Evolutionary conservation across 2,888 invertebrate species (phyloP).

Genomic region (Blastobasis lacticolella): DNA sequence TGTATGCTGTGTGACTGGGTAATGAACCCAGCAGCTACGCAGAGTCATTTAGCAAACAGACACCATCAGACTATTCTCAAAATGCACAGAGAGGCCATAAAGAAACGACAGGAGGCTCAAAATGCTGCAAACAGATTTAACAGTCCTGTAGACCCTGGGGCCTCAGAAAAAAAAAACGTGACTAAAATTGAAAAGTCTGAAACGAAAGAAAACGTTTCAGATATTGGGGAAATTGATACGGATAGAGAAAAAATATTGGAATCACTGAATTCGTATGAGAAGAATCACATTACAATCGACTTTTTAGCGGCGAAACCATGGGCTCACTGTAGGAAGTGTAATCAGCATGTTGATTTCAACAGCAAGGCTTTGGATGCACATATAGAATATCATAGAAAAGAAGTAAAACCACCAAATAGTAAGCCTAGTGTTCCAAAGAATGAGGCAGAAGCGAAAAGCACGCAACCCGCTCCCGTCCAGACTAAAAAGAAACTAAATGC

Average conservation of each 20-base stretch:
- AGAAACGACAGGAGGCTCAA: not conserved
- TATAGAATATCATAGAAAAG: constrained; percentile 21
- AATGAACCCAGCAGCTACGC: constrained; percentile 4
- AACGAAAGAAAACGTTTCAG: not conserved
- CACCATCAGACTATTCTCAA: constrained; percentile 25
- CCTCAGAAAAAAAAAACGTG: constrained; percentile 3
- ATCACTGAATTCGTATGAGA: constrained; percentile 20
- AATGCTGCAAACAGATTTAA: not conserved
- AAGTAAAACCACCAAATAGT: not conserved
- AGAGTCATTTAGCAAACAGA: constrained; percentile 13
- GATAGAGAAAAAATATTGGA: constrained; percentile 17
- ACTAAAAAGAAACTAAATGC: too few species aligned
- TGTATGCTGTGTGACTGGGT: constrained; percentile 27
- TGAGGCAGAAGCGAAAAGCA: too few species aligned
- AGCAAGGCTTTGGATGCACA: constrained; percentile 18
- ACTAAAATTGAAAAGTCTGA: not conserved
- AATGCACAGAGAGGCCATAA: constrained; percentile 17
- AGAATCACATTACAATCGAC: constrained; percentile 27
- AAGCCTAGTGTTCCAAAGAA: too few species aligned
- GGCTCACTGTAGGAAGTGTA: constrained; percentile 25
- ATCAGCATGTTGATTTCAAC: constrained; percentile 16
- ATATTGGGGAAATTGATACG: not conserved
- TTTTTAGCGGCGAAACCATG: constrained; percentile 19
- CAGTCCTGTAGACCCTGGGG: not conserved
- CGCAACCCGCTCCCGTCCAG: too few species aligned